Percentiles rank a stretch among this genome's conserved stretches.
Evolutionary conservation across 2,113 vertebrate species (phyloP).

Genomic region (Picathartes gymnocephalus): DNA sequence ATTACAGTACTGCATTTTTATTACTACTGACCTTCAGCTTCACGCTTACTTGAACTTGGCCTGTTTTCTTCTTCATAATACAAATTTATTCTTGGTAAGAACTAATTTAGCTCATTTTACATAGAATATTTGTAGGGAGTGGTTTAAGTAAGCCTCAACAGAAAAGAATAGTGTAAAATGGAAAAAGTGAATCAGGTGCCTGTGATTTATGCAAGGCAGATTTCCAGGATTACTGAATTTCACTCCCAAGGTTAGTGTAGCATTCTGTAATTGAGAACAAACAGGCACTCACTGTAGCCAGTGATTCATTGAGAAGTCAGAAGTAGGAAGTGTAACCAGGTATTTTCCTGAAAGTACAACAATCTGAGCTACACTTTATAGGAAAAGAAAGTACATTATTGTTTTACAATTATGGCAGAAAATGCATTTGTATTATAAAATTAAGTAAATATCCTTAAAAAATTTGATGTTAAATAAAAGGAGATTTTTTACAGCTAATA

Average conservation of each 20-base stretch:
- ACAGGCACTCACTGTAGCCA: background rate
- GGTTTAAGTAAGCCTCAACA: background rate
- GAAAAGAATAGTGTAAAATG: background rate
- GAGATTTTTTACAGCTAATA: background rate
- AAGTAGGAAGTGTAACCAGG: background rate
- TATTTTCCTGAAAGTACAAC: background rate
- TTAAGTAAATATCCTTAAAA: background rate
- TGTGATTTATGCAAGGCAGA: slow-evolving; percentile 23
- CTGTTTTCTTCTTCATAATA: background rate
- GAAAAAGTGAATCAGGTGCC: slow-evolving; percentile 14
- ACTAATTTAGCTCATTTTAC: background rate
- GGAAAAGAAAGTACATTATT: background rate
- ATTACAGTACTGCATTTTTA: background rate
- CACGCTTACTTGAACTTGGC: background rate
- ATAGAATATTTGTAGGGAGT: background rate
- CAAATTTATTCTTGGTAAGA: background rate
- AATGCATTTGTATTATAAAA: background rate
- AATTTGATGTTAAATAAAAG: background rate
- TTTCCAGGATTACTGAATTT: slow-evolving; percentile 44
- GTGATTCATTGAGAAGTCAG: background rate
- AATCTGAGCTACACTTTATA: background rate
- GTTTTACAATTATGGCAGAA: background rate
- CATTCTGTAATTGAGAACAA: slow-evolving; percentile 10
- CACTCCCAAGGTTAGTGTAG: background rate
- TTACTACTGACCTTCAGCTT: background rate